Base-by-base conservation (phyloP, 2,797 vertebrate genomes). In the Anabas testudineus region DNA sequence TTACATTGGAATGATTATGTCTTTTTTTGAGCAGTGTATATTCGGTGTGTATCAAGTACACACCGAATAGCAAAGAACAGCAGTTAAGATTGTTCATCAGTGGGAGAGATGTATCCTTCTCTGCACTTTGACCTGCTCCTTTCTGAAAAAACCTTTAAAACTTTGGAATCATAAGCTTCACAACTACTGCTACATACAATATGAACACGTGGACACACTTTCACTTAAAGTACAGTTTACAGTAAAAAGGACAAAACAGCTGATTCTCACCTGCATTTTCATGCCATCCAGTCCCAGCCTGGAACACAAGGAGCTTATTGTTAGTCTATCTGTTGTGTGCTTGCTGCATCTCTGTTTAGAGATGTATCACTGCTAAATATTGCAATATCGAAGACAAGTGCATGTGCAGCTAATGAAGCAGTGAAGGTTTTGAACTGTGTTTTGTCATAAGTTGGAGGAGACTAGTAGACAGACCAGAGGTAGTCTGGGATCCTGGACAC, bases 231-330 rank as follows among this genome's bases (percentile, higher is more conserved):
- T 2, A 45, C 32, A 34, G 30, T 24, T n/a, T 2, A 45, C 32
- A 34, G 30, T 24, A 49, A 4, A 45, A 77, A 42, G 1, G 2
- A 28, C 28, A 22, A 1, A 15, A 30, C 6, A 10, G 15, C 2
- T 39, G 21, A 48, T 55, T 56, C 89, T 92, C 77, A 98, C 97
- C 97, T 99, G 97, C 97, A 98, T 97, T 87, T 99, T 99, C 95
- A 99, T 95, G 19, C 97, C 97, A 1, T 99, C 97, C 1, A 98
- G 90, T 47, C 97, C 97, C 80, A 99, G 70, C 97, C 97, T 99
- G 90, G 2, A 69, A 62, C 74, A 85, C 49, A 86, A 7, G 89
- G 49, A 72, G 53, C 2, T 4, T 1, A 24, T 6, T n/a, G 12
- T 81, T 52, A 56, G 21, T 48, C 60, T 7, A 16, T 13, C 13